phyloP scores from a whole-genome alignment of 2,797 vertebrate genomes.

The Alfaro cultratus region DNA sequence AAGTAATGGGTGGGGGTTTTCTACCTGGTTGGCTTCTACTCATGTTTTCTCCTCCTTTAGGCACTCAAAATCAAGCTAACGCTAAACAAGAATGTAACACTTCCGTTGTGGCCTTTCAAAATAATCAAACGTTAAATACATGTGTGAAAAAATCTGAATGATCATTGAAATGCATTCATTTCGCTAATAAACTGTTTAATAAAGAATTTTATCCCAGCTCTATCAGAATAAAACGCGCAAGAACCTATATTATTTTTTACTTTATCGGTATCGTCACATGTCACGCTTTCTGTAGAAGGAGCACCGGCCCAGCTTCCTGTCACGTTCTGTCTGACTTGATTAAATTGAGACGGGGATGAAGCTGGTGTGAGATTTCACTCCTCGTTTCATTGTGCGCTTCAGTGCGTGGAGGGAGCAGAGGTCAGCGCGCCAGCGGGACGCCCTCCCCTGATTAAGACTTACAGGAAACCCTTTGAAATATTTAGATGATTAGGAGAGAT shows the following conservation, averaged over 20 bases:
- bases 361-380: constrained; percentile 15
- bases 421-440: background rate
- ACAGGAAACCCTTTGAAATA: background rate
- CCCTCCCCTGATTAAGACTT: background rate
- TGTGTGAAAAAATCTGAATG: fast-evolving
- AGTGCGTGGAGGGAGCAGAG: background rate
- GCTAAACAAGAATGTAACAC: fast-evolving
- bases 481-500: background rate
- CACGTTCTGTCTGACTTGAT: background rate
- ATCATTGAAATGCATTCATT: background rate
- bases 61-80: background rate
- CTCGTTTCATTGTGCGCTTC: constrained; percentile 15
- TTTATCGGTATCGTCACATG: background rate
- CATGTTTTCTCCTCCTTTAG: constrained; percentile 18
- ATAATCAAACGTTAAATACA: background rate
- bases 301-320: fast-evolving
- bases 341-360: background rate
- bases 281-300: constrained; percentile 38
- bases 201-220: background rate
- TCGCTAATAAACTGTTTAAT: too few species aligned
- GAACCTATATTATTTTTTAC: background rate
- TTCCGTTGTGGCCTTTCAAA: constrained; percentile 24
- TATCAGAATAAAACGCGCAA: background rate
- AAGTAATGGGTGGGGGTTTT: background rate
- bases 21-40: background rate